Percentiles rank a stretch among this genome's conserved stretches.
phyloP scores from a whole-genome alignment of 2,113 vertebrate species.

The Chionodraco myersi region DNA sequence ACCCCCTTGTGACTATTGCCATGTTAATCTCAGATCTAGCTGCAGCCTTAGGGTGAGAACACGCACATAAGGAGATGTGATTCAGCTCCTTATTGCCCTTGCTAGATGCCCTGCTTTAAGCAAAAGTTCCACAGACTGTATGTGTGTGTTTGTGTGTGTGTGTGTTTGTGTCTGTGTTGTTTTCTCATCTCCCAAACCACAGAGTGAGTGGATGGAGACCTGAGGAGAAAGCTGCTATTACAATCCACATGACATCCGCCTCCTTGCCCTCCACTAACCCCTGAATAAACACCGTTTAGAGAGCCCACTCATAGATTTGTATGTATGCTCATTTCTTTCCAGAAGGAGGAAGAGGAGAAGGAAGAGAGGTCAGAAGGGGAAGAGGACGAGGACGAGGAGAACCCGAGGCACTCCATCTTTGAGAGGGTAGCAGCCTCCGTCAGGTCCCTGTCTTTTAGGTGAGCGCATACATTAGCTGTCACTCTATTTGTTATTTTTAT shows the following conservation, averaged over 20 bases:
- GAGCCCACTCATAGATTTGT: conserved; percentile 1
- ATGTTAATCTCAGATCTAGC: conserved; percentile 47
- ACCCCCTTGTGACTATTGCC: conserved; percentile 51
- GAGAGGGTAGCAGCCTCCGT: conserved; percentile 80
- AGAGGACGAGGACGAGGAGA: conserved; percentile 61
- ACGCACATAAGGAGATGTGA: conserved; percentile 36
- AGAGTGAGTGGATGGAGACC: conserved; percentile 32
- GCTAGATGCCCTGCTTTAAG: conserved; percentile 26
- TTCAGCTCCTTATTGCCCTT: conserved; percentile 34
- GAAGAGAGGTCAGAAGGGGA: conserved; percentile 55
- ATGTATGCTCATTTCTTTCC: conserved; percentile 27
- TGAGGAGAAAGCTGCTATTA: conserved; percentile 32
- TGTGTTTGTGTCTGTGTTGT: neutral
- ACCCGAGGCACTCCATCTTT: conserved; percentile 73
- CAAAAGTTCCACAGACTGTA: conserved; percentile 6
- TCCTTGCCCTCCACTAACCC: conserved; percentile 13
- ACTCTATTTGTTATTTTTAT: no score
- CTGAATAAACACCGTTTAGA: conserved; percentile 3
- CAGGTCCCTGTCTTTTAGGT: conserved; percentile 83
- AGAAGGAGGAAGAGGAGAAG: conserved; percentile 49
- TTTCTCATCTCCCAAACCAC: conserved; percentile 26
- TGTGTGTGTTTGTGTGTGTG: conserved; percentile 3
- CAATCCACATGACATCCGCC: conserved; percentile 34
- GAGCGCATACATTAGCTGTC: conserved; percentile 28
- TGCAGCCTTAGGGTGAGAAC: conserved; percentile 28